Evolutionary conservation across 1,140 invertebrate genomes (phyloP).

Genomic region (Littorina saxatilis): DNA sequence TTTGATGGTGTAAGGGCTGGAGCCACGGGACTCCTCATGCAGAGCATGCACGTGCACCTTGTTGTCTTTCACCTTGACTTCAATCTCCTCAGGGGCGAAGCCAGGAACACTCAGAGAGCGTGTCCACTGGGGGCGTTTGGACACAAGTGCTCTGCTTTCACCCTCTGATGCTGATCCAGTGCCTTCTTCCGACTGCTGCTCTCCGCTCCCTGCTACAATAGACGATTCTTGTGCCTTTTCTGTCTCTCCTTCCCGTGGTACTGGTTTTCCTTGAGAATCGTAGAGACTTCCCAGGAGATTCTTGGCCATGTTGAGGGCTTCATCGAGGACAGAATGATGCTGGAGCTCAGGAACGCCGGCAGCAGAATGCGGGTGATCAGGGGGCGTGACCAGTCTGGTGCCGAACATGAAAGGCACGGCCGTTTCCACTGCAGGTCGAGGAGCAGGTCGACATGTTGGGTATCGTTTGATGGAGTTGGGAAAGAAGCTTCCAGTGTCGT

Average conservation of each 20-base stretch:
- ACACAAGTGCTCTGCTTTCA: not conserved
- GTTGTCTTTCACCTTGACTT: not conserved
- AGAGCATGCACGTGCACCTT: conserved; percentile 1
- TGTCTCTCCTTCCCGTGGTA: no score
- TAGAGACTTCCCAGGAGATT: not conserved
- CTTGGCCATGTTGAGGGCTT: not conserved
- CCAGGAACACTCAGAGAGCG: not conserved
- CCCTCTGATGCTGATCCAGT: no score
- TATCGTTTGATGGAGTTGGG: no score
- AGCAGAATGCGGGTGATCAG: not conserved
- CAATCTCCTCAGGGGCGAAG: conserved; percentile 6
- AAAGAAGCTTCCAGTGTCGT: no score
- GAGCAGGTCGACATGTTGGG: no score
- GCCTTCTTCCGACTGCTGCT: no score
- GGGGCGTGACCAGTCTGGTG: not conserved
- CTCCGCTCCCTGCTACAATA: not conserved
- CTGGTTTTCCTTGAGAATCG: no score
- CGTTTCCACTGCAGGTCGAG: no score
- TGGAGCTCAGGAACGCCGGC: not conserved
- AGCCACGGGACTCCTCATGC: not conserved
- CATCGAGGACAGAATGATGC: not conserved
- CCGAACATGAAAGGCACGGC: no score
- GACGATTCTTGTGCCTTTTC: no score
- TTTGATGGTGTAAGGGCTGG: not conserved
- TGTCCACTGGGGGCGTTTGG: not conserved